Evolutionary conservation across 2,888 invertebrate genomes (phyloP).

Genomic region (Lepidocyrtinus sp.): DNA sequence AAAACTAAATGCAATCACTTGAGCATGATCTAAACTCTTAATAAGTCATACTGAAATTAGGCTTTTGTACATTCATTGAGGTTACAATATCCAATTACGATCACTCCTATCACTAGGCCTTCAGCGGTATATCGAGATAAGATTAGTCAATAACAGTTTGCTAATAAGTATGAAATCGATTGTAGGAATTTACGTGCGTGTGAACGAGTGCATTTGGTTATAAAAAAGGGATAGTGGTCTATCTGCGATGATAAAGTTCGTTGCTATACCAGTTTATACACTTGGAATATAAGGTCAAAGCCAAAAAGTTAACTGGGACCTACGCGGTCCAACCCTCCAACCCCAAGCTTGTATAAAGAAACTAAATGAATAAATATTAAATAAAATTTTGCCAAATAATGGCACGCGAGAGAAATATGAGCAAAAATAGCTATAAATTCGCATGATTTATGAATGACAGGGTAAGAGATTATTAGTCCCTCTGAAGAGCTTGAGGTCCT

Average conservation of each 20-base stretch:
- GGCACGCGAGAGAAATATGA: constrained; percentile 4
- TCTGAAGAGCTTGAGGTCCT: constrained; percentile 43
- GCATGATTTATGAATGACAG: constrained; percentile 57
- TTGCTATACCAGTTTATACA: too few relatives aligned
- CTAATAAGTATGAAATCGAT: constrained; percentile 15
- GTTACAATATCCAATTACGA: constrained; percentile 1
- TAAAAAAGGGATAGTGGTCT: too few relatives aligned
- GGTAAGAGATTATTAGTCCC: background rate
- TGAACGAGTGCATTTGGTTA: background rate
- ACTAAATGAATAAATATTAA: too few relatives aligned
- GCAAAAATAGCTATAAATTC: constrained; percentile 23
- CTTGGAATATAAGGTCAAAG: constrained; percentile 55
- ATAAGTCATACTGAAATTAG: background rate
- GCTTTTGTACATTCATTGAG: background rate
- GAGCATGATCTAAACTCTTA: background rate
- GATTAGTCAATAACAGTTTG: constrained; percentile 10
- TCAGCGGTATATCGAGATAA: constrained; percentile 12
- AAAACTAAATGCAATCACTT: constrained; percentile 14
- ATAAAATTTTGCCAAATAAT: constrained; percentile 12
- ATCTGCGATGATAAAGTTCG: too few relatives aligned
- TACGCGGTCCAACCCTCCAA: too few relatives aligned
- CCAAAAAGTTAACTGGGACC: too few relatives aligned
- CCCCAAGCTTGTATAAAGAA: too few relatives aligned
- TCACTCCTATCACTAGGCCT: background rate
- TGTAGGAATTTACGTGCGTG: constrained; percentile 2